Evolutionary conservation across 2,113 vertebrate genomes (phyloP), one percentile per base, ranked within the genome.

Genomic region (Gymnogyps californianus): DNA sequence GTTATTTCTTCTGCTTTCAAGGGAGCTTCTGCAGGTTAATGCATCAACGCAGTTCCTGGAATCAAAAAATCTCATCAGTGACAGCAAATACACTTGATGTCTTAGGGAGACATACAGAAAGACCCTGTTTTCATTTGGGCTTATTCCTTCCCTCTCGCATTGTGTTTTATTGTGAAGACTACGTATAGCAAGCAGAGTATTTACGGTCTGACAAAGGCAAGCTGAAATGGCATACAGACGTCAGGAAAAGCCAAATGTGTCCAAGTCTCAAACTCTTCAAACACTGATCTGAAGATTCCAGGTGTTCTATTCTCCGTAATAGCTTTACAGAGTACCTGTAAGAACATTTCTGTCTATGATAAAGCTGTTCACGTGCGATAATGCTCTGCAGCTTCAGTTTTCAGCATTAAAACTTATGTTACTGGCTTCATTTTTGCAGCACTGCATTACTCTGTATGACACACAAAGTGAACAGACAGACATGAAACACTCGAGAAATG

Each of bases 401-500:
- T 90, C 97, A 97, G 90, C 86, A 92, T 95, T 96, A 96, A 89
- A 98, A 97, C 66, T 87, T 95, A 64, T 17, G 81, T 84, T 95
- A 95, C 90, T 91, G 80, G 78, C 89, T 97, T 97, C 82, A 81
- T 97, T 97, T 85, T 88, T 93, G 66, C 59, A 97, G 90, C 67
- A 78, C 79, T 90, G 77, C 78, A 75, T 97, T 95, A 96, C 93
- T 97, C 89, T 52, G 42, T 44, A 52, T 28, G 57, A 96, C 87
- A 96, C 75, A 81, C 51, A 38, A 94, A 97, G 97, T 83, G 94
- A 98, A 95, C 79, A 97, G 94, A 89, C 89, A 96, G 97, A 94
- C 96, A 94, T 96, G 91, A 98, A 98, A 96, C 66, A 87, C 85
- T 93, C 49, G 15, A 97, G 90, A 98, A 98, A 94, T 49, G 55